Conservation (phyloP, 1,140 invertebrate species). For the Chlorops oryzae region DNA sequence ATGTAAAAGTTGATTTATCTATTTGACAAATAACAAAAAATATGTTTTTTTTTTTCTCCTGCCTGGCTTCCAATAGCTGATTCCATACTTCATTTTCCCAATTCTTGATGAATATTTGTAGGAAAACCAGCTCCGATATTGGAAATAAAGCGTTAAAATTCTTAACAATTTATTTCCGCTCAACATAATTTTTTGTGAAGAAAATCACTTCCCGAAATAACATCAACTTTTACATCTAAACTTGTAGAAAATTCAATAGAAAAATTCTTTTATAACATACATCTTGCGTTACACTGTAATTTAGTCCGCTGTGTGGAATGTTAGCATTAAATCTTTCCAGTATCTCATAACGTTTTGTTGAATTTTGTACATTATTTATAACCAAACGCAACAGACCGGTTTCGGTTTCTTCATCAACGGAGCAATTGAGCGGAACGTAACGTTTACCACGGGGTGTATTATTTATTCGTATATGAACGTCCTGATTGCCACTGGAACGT, state of each 20-base stretch:
- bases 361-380: constrained; percentile 45
- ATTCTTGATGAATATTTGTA: too few relatives aligned
- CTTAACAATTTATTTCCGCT: too few relatives aligned
- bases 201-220: too few relatives aligned
- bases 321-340: constrained; percentile 95
- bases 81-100: too few relatives aligned
- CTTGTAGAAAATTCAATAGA: background rate
- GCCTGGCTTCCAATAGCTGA: too few relatives aligned
- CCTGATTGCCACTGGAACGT: constrained; percentile 89
- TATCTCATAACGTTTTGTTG: constrained; percentile 57
- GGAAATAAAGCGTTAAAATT: too few relatives aligned
- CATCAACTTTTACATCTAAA: too few relatives aligned
- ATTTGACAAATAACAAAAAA: too few relatives aligned
- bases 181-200: too few relatives aligned
- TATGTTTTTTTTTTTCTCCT: too few relatives aligned
- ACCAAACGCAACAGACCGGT: constrained; percentile 54
- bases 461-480: constrained; percentile 92
- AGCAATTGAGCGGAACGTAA: constrained; percentile 78
- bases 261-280: constrained; percentile 54
- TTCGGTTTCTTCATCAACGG: constrained; percentile 95
- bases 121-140: too few relatives aligned
- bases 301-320: constrained; percentile 92
- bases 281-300: constrained; percentile 93
- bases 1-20: background rate
- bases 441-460: constrained; percentile 76